A percentile compares a stretch with the other conserved stretches of the same genome.
These are phyloP conservation scores for Dasysyrphus tricinctus DNA, from an alignment of 2,888 invertebrate genomes.

Conservation along the genomic window DNA sequence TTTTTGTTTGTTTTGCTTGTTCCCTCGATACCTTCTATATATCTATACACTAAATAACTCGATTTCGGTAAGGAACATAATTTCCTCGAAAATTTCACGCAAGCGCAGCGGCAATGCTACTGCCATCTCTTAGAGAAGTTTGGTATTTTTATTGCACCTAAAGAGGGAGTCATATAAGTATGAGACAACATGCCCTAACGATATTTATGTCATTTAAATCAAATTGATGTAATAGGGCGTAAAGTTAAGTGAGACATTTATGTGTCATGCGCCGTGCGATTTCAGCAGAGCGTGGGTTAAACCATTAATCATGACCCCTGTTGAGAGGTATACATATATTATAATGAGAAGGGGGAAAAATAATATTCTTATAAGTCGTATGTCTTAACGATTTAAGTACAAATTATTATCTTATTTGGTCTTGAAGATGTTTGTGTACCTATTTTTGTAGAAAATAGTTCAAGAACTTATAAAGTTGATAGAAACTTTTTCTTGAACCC, in stretches of 20 bases:
- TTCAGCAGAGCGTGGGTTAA: conserved; percentile 66
- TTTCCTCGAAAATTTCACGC: conserved; percentile 70
- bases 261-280: conserved; percentile 71
- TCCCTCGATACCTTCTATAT: background rate
- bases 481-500: no score
- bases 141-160: conserved; percentile 70
- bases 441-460: no score
- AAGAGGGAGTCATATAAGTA: conserved; percentile 43
- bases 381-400: background rate
- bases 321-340: conserved; percentile 43
- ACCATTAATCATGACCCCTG: conserved; percentile 66
- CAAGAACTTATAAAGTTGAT: no score
- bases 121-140: conserved; percentile 60
- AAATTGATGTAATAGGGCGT: conserved; percentile 74
- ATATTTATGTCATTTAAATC: conserved; percentile 71
- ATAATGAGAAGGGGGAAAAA: background rate
- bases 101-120: conserved; percentile 57
- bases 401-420: no score
- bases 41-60: background rate
- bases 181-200: conserved; percentile 49
- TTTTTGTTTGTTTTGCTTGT: conserved; percentile 42
- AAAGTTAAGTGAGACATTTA: conserved; percentile 74
- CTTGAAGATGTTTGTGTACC: no score
- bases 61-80: conserved; percentile 41
- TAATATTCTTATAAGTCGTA: background rate